phyloP scores from a whole-genome alignment of 2,113 vertebrate species.

The Podiceps cristatus region DNA sequence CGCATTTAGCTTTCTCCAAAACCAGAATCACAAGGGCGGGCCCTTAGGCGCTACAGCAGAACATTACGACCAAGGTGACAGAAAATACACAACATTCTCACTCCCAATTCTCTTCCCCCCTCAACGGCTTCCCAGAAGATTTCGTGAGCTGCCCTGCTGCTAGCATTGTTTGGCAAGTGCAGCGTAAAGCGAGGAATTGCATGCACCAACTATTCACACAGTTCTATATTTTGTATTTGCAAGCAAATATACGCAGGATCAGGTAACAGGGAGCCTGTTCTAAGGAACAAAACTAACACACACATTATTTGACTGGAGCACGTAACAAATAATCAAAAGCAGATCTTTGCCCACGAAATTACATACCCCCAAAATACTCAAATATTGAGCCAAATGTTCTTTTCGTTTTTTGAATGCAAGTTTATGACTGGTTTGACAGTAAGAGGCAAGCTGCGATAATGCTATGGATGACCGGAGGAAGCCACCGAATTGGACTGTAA shows the following conservation, averaged over 20 bases:
- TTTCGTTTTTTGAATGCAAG: not conserved
- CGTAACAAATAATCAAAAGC: not conserved
- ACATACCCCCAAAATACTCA: not conserved
- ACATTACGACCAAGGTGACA: not conserved
- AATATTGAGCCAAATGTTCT: not conserved
- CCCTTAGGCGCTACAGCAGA: not conserved
- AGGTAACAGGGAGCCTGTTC: not conserved
- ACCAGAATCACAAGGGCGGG: constrained; percentile 5
- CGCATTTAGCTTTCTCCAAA: constrained; percentile 20
- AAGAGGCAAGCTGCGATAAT: not conserved
- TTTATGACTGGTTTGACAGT: not conserved
- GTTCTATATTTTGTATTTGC: not conserved
- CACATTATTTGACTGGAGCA: not conserved
- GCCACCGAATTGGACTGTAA: not conserved
- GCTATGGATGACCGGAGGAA: not conserved
- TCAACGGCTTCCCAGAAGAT: not conserved
- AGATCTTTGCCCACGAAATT: not conserved
- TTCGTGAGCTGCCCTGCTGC: not conserved
- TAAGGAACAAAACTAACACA: not conserved
- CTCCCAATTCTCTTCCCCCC: not conserved
- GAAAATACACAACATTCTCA: not conserved
- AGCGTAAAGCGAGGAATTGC: not conserved
- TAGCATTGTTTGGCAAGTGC: not conserved
- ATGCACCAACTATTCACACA: not conserved
- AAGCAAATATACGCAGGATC: not conserved